Conservation (phyloP, 2,113 vertebrate species). For the Macrotus californicus region DNA sequence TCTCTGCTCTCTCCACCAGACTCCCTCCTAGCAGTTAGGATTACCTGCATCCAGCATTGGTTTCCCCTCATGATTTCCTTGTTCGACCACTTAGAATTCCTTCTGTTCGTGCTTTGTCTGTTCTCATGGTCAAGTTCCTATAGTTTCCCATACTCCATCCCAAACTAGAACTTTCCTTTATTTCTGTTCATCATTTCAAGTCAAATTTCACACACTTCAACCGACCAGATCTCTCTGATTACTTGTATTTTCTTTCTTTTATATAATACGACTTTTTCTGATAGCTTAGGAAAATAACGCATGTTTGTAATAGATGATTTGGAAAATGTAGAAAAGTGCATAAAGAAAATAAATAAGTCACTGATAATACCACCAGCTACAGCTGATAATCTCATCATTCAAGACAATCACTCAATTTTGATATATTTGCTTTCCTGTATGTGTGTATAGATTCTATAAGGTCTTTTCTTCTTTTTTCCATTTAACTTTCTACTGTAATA, state of each 20-base stretch:
- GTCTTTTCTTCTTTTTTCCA: neutral
- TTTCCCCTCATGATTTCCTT: neutral
- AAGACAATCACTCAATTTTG: neutral
- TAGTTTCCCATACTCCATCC: neutral
- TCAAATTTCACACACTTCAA: neutral
- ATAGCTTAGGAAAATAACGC: constrained; percentile 6
- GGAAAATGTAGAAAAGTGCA: neutral
- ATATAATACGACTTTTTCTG: neutral
- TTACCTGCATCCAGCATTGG: neutral
- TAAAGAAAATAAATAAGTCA: constrained; percentile 3
- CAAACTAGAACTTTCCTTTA: neutral
- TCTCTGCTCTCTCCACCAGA: neutral
- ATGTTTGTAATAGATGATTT: neutral
- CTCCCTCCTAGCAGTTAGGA: neutral
- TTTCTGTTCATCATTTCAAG: neutral
- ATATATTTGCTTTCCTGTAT: neutral
- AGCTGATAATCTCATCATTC: neutral
- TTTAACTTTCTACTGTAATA: neutral
- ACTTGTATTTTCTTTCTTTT: constrained; percentile 29
- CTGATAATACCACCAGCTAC: neutral
- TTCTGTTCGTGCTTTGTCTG: neutral
- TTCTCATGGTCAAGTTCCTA: neutral
- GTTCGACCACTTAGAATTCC: neutral
- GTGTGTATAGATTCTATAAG: neutral
- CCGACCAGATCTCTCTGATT: neutral